These are phyloP conservation scores for Pachyseris speciosa DNA, from an alignment of 64 coral and sea anemone species.

Conservation along the genomic window DNA sequence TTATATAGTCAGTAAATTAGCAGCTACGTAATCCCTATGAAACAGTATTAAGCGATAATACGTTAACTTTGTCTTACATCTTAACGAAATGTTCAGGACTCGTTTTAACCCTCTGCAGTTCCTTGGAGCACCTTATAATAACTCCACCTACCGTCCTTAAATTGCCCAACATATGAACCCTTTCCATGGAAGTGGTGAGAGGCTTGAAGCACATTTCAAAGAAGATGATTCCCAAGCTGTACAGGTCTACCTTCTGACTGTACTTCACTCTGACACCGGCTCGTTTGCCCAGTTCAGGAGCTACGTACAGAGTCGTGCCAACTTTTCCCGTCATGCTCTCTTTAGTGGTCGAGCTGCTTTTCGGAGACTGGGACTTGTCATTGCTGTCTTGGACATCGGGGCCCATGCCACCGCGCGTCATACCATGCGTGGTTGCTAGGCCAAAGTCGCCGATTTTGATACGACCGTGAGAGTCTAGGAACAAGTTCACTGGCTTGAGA, in stretches of 20 bases:
- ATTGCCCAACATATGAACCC: slow-evolving; percentile 77
- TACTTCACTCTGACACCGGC: slow-evolving; percentile 69
- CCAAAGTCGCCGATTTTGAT: slow-evolving; percentile 99
- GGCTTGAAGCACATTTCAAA: slow-evolving; percentile 98
- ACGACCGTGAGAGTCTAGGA: slow-evolving; percentile 85
- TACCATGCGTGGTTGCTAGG: slow-evolving; percentile 88
- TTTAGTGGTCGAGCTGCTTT: slow-evolving; percentile 59
- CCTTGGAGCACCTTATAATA: background rate
- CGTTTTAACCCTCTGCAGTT: background rate
- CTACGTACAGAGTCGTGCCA: slow-evolving; percentile 88
- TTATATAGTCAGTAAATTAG: too few relatives aligned
- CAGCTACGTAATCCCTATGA: too few relatives aligned
- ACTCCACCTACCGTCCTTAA: slow-evolving; percentile 81
- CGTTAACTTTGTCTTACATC: too few relatives aligned
- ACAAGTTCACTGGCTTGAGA: slow-evolving; percentile 95
- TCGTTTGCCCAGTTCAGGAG: slow-evolving; percentile 89
- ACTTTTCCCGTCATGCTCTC: slow-evolving; percentile 98
- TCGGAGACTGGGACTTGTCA: slow-evolving; percentile 13
- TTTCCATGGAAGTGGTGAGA: slow-evolving; percentile 88
- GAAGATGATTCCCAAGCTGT: slow-evolving; percentile 98
- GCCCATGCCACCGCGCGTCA: slow-evolving; percentile 57
- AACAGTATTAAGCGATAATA: too few relatives aligned
- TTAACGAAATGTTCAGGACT: too few relatives aligned
- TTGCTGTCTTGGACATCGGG: slow-evolving; percentile 2
- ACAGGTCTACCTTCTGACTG: slow-evolving; percentile 94